phyloP scores from a whole-genome alignment of 2,888 invertebrate genomes.

The Dione juno region DNA sequence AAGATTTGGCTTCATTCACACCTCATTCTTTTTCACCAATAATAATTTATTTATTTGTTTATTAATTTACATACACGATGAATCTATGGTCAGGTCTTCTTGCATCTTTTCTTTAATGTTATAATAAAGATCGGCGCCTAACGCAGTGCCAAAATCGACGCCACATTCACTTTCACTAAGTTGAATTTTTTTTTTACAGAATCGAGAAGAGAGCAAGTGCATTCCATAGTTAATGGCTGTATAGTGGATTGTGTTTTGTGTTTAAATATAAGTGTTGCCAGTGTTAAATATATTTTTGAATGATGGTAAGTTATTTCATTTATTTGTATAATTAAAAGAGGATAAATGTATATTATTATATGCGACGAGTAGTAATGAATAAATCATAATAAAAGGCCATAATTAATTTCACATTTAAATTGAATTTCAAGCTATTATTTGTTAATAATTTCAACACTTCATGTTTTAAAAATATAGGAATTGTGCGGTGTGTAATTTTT shows the following conservation, averaged over 20 bases:
- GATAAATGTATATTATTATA: background rate
- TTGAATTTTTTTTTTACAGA: slow-evolving; percentile 57
- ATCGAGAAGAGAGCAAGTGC: slow-evolving; percentile 53
- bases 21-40: too few relatives aligned
- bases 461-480: background rate
- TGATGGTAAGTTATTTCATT: slow-evolving; percentile 30
- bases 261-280: slow-evolving; percentile 38
- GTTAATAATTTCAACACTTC: background rate
- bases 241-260: slow-evolving; percentile 50
- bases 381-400: background rate
- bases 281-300: slow-evolving; percentile 15
- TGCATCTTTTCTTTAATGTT: too few relatives aligned
- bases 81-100: too few relatives aligned
- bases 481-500: background rate
- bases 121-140: slow-evolving; percentile 24
- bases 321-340: background rate
- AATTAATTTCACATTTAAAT: background rate
- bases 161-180: slow-evolving; percentile 65
- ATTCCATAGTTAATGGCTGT: slow-evolving; percentile 44
- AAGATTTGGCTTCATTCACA: too few relatives aligned
- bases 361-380: background rate
- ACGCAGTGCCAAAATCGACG: slow-evolving; percentile 55
- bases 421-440: background rate
- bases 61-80: too few relatives aligned
- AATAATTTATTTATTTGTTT: too few relatives aligned